Evolutionary conservation across 2,888 invertebrate species (phyloP).

Genomic region (Lasioglossum calceatum): DNA sequence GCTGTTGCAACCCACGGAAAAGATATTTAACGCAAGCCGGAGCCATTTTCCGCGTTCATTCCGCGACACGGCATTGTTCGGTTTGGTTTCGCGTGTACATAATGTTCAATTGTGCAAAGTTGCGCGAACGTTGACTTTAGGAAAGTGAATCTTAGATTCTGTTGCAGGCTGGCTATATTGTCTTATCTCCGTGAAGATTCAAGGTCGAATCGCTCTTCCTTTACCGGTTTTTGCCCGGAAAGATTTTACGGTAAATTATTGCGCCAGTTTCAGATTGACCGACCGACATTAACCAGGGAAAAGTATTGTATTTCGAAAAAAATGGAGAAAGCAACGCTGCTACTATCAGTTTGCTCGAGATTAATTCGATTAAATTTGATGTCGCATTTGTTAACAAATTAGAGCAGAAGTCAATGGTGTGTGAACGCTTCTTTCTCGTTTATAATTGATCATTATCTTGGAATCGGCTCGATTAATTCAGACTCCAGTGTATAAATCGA

Average conservation of each 20-base stretch:
- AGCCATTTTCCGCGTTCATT: slow-evolving; percentile 30
- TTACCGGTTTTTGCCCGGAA: background rate
- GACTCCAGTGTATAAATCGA: background rate
- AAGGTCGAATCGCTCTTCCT: background rate
- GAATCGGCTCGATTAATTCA: background rate
- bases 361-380: background rate
- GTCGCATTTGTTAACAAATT: background rate
- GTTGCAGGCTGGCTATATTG: background rate
- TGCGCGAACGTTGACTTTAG: slow-evolving; percentile 12
- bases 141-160: background rate
- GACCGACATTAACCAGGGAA: background rate
- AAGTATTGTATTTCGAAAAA: background rate
- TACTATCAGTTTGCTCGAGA: too few relatives aligned
- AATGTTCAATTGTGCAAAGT: background rate
- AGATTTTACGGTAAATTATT: slow-evolving; percentile 29
- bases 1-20: slow-evolving; percentile 22
- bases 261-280: too few relatives aligned
- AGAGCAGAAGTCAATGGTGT: background rate
- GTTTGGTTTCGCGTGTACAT: slow-evolving; percentile 9
- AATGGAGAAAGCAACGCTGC: too few relatives aligned
- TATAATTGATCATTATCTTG: background rate
- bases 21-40: slow-evolving; percentile 41
- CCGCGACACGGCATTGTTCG: slow-evolving; percentile 30
- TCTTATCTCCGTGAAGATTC: background rate
- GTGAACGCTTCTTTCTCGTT: background rate